Conservation (phyloP, 2,113 vertebrate genomes). For the Herpailurus yagouaroundi region DNA sequence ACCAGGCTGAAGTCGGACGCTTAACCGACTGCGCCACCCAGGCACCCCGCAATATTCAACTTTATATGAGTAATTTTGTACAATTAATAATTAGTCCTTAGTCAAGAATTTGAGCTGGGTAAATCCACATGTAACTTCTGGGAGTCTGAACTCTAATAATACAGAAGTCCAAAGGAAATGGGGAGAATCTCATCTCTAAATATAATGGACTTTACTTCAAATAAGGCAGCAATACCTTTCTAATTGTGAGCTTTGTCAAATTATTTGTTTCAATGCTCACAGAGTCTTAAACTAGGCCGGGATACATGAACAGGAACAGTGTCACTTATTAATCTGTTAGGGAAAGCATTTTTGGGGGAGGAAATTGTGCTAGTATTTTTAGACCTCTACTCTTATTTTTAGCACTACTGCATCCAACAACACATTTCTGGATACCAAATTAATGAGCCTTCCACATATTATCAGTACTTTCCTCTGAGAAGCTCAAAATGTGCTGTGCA, state of each 20-base stretch:
- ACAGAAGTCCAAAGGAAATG: constrained; percentile 53
- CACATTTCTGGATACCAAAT: constrained; percentile 38
- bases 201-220: constrained; percentile 43
- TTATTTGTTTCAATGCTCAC: constrained; percentile 58
- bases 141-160: not conserved
- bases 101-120: not conserved
- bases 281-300: constrained; percentile 47
- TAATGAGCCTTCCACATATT: not conserved
- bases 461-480: constrained; percentile 27
- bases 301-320: constrained; percentile 37
- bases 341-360: constrained; percentile 34
- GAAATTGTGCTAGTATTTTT: constrained; percentile 51
- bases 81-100: not conserved
- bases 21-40: no score
- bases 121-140: not conserved
- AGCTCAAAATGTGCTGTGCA: not conserved
- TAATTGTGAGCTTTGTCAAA: constrained; percentile 65
- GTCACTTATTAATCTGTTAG: constrained; percentile 63
- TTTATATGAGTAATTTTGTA: not conserved
- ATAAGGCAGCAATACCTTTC: constrained; percentile 26
- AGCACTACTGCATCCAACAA: not conserved
- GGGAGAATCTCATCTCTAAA: not conserved
- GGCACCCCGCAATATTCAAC: not conserved
- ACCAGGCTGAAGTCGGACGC: no score
- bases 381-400: constrained; percentile 47